Base-by-base conservation (phyloP, 2,113 vertebrate genomes). In the Petromus typicus region DNA sequence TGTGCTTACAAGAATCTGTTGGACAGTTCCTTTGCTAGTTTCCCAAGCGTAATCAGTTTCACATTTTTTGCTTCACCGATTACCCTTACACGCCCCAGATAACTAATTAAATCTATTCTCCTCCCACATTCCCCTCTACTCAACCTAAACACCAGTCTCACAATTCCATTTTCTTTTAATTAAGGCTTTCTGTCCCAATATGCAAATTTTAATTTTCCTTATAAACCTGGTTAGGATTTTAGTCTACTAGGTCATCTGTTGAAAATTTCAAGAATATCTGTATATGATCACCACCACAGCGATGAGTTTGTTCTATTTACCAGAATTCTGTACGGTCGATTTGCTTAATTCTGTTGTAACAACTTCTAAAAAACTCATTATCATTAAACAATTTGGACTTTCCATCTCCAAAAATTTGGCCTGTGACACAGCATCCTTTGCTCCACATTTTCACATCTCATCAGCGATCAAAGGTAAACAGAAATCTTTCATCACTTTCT, bases 61-160 rank as follows among this genome's bases (percentile, higher is more conserved):
- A 64, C 59, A 66, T 63, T 89, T 86, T 96, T 84, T 66, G 90
- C 90, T 92, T 96, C 37, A 12, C 40, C 92, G 93, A 96, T 90
- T 90, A 94, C 91, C 37, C 27, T 96, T 94, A 84, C 92, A 89
- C 86, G 81, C 48, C 90, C 91, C 86, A 96, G 75, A 94, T 96
- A 97, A 95, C 79, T 96, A 97, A 98, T 96, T 97, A 98, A 96
- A 97, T 85, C 80, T 93, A 96, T 48, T 61, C 51, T 96, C 43
- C 73, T 48, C 17, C n/a, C 54, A n/a, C 57, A 90, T 45, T 91
- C 20, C 57, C 61, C 76, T 54, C 75, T 82, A 90, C 30, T 78
- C 1, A 32, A 93, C 83, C 76, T 84, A 79, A 95, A 90, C 93
- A 67, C 20, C 48, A 81, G 69, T 7, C 63, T 75, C 67, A 30